Evolutionary conservation across 2,797 vertebrate species (phyloP), one percentile per base, ranked within the genome.

Genomic region (Chrysocyon brachyurus): DNA sequence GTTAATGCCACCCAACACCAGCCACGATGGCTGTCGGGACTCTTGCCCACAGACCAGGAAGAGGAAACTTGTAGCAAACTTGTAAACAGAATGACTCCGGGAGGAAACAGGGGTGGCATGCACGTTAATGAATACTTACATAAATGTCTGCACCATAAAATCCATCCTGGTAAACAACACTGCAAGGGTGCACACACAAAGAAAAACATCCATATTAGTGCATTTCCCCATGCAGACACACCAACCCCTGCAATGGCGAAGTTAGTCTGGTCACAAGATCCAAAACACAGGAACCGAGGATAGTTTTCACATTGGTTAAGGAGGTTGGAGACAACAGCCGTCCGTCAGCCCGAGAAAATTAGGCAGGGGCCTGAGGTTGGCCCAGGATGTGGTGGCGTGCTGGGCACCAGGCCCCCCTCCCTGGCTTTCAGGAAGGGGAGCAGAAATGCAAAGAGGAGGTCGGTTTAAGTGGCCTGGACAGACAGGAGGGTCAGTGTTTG

Each of bases 141-240:
- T 99, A 99, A 99, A 99, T 99, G 99, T 99, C 99, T 99, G 99
- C 99, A 99, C 99, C 99, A 99, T 99, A 99, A 99, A 99, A 99
- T 99, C 99, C 99, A 99, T 99, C 99, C 99, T 99, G 99, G 99
- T 99, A 99, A 99, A 99, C 99, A 99, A 99, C 99, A 99, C 99
- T 99, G 99, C 98, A 99, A 99, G 99, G 98, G 99, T 98, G 98
- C 99, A 99, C 98, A 99, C 98, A 99, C 98, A 99, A 99, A 99
- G 98, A 99, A 98, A 99, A 99, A 99, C 99, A 99, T 99, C 97
- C 99, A 98, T 98, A 99, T 99, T 99, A 99, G 99, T 99, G 99
- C 99, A 99, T 98, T 98, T 99, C 98, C 98, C 99, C 99, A 99
- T 99, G 99, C 99, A 99, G 98, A 98, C 97, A 98, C 98, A 98